Evolutionary conservation across 2,888 invertebrate species (phyloP).

Genomic region (Dendrolimus pini): DNA sequence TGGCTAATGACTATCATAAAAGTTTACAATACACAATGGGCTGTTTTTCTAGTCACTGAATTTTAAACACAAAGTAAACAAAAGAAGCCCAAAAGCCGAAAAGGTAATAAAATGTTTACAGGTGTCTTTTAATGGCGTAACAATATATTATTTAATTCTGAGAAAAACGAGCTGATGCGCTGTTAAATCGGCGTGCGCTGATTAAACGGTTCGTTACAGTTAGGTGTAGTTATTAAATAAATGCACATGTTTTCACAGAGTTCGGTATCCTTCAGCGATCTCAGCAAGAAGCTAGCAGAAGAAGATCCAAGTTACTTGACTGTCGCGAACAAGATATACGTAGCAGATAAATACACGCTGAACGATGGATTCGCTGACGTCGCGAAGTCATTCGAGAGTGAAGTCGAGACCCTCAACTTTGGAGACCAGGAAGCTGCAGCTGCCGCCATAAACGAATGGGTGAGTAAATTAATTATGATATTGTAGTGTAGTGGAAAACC

Average conservation of each 20-base stretch:
- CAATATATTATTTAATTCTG: too few species aligned
- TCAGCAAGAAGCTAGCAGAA: slow-evolving; percentile 23
- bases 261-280: slow-evolving; percentile 20
- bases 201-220: too few species aligned
- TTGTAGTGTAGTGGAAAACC: background rate
- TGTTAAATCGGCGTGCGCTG: too few species aligned
- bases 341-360: slow-evolving; percentile 20
- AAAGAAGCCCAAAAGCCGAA: too few species aligned
- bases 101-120: too few species aligned
- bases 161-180: too few species aligned
- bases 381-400: slow-evolving; percentile 24
- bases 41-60: too few species aligned
- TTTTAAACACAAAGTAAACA: too few species aligned
- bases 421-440: slow-evolving; percentile 21
- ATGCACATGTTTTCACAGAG: slow-evolving; percentile 12
- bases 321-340: slow-evolving; percentile 38
- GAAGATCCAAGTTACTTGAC: slow-evolving; percentile 31
- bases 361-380: slow-evolving; percentile 19
- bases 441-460: slow-evolving; percentile 29
- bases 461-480: slow-evolving; percentile 9
- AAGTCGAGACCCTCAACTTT: slow-evolving; percentile 32
- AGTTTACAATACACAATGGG: too few species aligned
- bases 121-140: too few species aligned
- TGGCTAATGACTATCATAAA: too few species aligned
- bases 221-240: too few species aligned